Conservation (phyloP, 92 coral and sea anemone species). For the Actinernus sp. region DNA sequence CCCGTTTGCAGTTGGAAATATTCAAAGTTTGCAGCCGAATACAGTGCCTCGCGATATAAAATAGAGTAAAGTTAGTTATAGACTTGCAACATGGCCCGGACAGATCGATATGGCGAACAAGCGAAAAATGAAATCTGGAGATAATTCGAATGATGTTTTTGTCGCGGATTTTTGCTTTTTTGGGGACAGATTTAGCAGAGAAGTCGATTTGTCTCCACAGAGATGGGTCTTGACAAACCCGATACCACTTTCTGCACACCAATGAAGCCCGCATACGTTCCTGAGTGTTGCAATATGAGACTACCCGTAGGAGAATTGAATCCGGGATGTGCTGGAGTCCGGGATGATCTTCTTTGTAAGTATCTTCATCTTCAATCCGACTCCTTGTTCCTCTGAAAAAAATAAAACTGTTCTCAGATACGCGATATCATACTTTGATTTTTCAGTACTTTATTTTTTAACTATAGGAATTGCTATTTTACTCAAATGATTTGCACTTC, state of each 20-base stretch:
- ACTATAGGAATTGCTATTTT: too few relatives aligned
- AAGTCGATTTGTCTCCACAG: constrained; percentile 73
- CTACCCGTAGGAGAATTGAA: constrained; percentile 45
- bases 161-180: constrained; percentile 43
- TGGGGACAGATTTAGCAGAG: constrained; percentile 18
- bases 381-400: too few relatives aligned
- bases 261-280: constrained; percentile 65
- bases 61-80: constrained; percentile 63
- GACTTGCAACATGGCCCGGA: constrained; percentile 69
- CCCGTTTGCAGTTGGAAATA: constrained; percentile 58
- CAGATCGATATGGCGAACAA: constrained; percentile 67
- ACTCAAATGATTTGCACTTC: too few relatives aligned
- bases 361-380: too few relatives aligned
- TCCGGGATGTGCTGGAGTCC: constrained; percentile 75
- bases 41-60: constrained; percentile 75
- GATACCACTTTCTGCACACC: constrained; percentile 77
- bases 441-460: too few relatives aligned
- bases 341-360: too few relatives aligned
- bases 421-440: too few relatives aligned
- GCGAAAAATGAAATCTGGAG: constrained; percentile 41
- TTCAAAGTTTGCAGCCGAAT: constrained; percentile 47
- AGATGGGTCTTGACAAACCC: constrained; percentile 68
- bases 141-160: constrained; percentile 35
- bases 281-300: constrained; percentile 47
- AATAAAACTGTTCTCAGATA: too few relatives aligned